These are phyloP conservation scores for Xyrauchen texanus DNA, from an alignment of 2,113 vertebrate species.

Conservation along the genomic window DNA sequence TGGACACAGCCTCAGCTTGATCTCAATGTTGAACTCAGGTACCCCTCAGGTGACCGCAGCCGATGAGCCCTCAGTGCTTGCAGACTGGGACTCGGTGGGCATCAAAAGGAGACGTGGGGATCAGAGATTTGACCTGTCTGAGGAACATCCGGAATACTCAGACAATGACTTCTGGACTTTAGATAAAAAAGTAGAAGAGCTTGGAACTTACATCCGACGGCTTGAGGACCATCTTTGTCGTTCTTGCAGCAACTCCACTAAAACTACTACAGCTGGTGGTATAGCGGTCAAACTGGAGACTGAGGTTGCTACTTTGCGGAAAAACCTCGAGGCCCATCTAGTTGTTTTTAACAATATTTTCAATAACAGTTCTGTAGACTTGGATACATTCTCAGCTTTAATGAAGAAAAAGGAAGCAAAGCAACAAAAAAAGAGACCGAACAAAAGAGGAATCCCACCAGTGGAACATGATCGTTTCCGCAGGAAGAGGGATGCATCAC, in stretches of 20 bases:
- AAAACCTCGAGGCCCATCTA: constrained; percentile 75
- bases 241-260: constrained; percentile 52
- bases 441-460: not conserved
- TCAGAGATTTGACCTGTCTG: constrained; percentile 35
- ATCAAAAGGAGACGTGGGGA: constrained; percentile 10
- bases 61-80: constrained; percentile 57
- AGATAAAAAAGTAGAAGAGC: constrained; percentile 64
- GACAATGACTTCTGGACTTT: constrained; percentile 67
- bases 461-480: constrained; percentile 5
- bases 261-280: constrained; percentile 10
- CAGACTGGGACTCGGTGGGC: constrained; percentile 7
- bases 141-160: constrained; percentile 29
- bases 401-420: constrained; percentile 69
- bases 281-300: constrained; percentile 52
- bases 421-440: constrained; percentile 65
- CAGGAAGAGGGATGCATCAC: constrained; percentile 49
- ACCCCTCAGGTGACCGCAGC: constrained; percentile 56
- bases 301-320: constrained; percentile 65
- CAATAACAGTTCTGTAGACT: constrained; percentile 80
- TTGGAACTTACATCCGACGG: constrained; percentile 51
- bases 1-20: constrained; percentile 51
- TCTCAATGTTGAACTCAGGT: constrained; percentile 39
- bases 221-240: constrained; percentile 58
- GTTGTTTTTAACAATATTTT: constrained; percentile 81
- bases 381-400: constrained; percentile 76